phyloP scores from a whole-genome alignment of 2,797 vertebrate genomes.

The Masticophis lateralis region DNA sequence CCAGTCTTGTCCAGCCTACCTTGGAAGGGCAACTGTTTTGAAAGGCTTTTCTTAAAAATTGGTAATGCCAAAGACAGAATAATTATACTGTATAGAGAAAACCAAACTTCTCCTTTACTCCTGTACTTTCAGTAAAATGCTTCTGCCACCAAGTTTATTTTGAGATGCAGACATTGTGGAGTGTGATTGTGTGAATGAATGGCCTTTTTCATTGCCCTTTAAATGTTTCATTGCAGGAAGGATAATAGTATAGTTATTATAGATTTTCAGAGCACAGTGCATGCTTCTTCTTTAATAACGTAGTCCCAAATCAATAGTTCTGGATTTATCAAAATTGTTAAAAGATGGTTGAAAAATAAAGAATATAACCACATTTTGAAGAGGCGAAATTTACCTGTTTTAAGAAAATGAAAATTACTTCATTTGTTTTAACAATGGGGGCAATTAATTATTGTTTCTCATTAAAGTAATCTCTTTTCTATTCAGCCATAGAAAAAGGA shows the following conservation, averaged over 20 bases:
- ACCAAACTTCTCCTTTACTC: background rate
- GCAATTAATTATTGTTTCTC: constrained; percentile 32
- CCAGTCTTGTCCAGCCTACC: background rate
- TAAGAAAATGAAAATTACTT: constrained; percentile 10
- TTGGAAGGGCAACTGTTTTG: background rate
- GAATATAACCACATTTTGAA: background rate
- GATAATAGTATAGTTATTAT: background rate
- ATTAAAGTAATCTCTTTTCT: constrained; percentile 15
- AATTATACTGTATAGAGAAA: background rate
- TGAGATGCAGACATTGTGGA: background rate
- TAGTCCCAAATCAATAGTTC: background rate
- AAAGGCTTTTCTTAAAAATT: background rate
- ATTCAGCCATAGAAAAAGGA: constrained; percentile 10
- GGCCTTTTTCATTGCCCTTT: background rate
- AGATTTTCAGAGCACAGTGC: background rate
- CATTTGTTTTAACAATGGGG: constrained; percentile 17
- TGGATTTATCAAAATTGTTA: background rate
- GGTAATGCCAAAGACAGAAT: background rate
- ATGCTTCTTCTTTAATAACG: background rate
- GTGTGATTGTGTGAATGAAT: background rate
- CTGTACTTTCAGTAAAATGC: background rate
- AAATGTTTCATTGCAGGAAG: background rate
- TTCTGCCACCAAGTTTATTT: background rate
- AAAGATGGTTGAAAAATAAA: background rate
- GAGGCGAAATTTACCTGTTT: background rate